Evolutionary conservation across 2,797 vertebrate genomes (phyloP), one percentile per base, ranked within the genome.

Genomic region (Emys orbicularis): DNA sequence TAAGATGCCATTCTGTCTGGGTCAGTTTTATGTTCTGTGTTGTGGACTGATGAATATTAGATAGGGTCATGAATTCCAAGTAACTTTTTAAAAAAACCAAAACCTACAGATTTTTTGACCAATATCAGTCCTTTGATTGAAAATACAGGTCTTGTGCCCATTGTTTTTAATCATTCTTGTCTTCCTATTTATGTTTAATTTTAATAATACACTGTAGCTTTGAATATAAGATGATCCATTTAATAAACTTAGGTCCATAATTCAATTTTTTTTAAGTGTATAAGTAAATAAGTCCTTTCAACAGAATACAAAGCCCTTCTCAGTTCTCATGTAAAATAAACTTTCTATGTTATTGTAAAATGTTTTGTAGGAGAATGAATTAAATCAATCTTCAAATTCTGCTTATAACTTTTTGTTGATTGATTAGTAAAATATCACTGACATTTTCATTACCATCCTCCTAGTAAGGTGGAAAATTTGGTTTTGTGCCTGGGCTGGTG

Each of bases 181-280:
- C 82, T 96, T 97, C 95, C 95, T 95, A 96, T 92, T 83, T 95
- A 90, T 97, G 95, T 96, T 94, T 97, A 95, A 94, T 94, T 96
- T 96, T 97, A 97, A 97, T 97, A 89, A 93, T 96, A 91, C 95
- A 96, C 90, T 97, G 95, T 96, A 95, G 92, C 96, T 96, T 97
- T 96, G 95, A 96, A 92, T 95, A 96, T 90, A 94, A 96, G 86
- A 88, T 96, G 94, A 96, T 96, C 95, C 93, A 80, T 88, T 95
- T 95, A 91, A 94, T 96, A 92, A 96, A 96, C 83, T 93, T 96
- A 89, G 95, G 94, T 91, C 90, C 92, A 84, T 94, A 96, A 90
- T 94, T 97, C 41, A 50, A 16, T 0, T 68, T 74, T 31, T 89
- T 95, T 96, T 89, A 83, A 86, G 91, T 91, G 95, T 97, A 96